Base-by-base conservation (phyloP, 2,113 vertebrate species). In the Fulmarus glacialis region DNA sequence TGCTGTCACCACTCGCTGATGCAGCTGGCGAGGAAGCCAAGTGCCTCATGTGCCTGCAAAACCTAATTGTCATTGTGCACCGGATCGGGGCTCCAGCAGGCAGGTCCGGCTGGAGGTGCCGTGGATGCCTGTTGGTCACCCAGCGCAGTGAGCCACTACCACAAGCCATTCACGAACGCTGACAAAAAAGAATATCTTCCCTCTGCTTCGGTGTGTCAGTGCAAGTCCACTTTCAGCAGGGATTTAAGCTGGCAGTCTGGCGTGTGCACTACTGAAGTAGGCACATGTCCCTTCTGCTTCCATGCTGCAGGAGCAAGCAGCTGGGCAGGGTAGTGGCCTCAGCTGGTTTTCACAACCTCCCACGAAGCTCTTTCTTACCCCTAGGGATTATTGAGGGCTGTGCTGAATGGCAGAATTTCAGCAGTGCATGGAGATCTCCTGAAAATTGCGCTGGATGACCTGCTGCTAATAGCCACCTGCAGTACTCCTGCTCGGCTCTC, bases 231-330 rank as follows among this genome's bases (percentile, higher is more conserved):
- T 87, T 78, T 16, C 72, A 66, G 14, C n/a, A 27, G 59, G 53
- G 20, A 48, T 87, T 89, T 53, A 29, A 68, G 47, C 16, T 50
- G 55, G 16, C 0, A 0, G 19, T 58, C 72, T 62, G 2, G 1
- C 24, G 34, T 9, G 21, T 3, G 0, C 4, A 0, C 11, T 1
- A 2, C 21, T 9, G 0, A 55, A 81, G n/a, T 3, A 72, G 72
- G 15, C 48, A 19, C 34, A 6, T 0, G 0, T 66, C 38, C 59
- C 32, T 58, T 62, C 68, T 62, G 50, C 55, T 78, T 62, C 71
- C 36, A 4, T 0, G 6, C 26, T 67, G 43, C 43, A 52, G 78
- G 56, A 81, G 23, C 60, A 45, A 71, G 47, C 77, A 47, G 22
- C 24, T 68, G 74, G 43, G 18, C 34, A 71, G 24, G 27, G 18